Base-by-base conservation (phyloP, 2,113 vertebrate species). In the Gallinago media region DNA sequence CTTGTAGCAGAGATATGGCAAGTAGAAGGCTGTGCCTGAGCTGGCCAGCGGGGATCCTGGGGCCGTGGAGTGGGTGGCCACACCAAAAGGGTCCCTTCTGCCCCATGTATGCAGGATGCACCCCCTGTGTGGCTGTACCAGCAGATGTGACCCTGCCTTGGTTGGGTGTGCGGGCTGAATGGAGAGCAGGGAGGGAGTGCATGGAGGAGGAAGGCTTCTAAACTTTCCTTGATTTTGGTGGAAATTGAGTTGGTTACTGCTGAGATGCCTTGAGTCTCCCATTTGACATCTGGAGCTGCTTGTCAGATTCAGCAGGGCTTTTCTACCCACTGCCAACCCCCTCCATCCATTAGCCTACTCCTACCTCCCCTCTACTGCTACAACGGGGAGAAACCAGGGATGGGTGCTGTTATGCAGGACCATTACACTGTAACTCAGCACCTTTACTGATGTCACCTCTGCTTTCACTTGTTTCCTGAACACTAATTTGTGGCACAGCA, bases 111-210 rank as follows among this genome's bases (percentile, higher is more conserved):
- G 40, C 34, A 44, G 27, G 40, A 49, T 15, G 38, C 17, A 32
- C 5, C 6, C 38, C 11, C 4, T 6, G 65, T 4, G 31, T 59
- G 46, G 31, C 65, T 0, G 1, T 40, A 16, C 13, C 16, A 50
- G 46, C 6, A 66, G 27, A 6, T 61, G 25, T 19, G 46, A 49
- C 46, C 31, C 40, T 32, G 34, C 52, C 38, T 86, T 2, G 2
- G 67, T 20, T 56, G 18, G 49, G n/a, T 12, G 3, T 8, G 16
- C 10, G 26, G 2, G 8, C 7, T 27, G 32, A 44, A 12, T 0
- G 0, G 38, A 38, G 76, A 34, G 29, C 8, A n/a, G 38, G 17
- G 36, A 40, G n/a, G n/a, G 44, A 47, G 22, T 2, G 5, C 4
- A 1, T 1, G 11, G 15, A 66, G 40, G 23, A 62, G 61, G 36